phyloP scores from a whole-genome alignment of 2,797 vertebrate species.

The Synanceia verrucosa region DNA sequence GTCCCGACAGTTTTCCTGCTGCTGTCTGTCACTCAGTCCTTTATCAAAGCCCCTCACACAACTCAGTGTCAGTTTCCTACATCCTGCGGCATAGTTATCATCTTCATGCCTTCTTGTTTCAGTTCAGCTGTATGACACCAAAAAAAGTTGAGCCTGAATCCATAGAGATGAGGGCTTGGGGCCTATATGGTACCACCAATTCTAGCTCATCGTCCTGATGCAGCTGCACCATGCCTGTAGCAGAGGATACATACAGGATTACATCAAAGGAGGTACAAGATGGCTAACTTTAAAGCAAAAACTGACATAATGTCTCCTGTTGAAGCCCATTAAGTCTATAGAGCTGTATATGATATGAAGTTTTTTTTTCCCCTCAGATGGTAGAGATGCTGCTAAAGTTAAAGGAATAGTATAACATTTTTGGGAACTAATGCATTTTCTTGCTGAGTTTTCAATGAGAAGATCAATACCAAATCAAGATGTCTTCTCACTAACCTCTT shows the following conservation, averaged over 20 bases:
- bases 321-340: not conserved
- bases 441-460: not conserved
- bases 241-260: not conserved
- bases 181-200: constrained; percentile 58
- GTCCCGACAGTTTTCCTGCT: constrained; percentile 27
- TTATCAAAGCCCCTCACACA: constrained; percentile 61
- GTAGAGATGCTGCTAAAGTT: not conserved
- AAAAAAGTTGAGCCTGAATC: constrained; percentile 68
- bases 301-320: not conserved
- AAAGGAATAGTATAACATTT: not conserved
- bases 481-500: not conserved
- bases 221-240: constrained; percentile 66
- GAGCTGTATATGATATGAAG: too few species aligned
- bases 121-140: constrained; percentile 75
- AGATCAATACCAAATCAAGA: not conserved
- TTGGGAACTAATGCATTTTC: not conserved
- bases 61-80: constrained; percentile 31
- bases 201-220: constrained; percentile 60
- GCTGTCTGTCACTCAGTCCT: constrained; percentile 52
- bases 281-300: not conserved
- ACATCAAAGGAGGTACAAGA: not conserved
- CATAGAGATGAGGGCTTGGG: constrained; percentile 58
- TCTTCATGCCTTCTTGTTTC: constrained; percentile 20
- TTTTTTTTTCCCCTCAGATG: too few species aligned
- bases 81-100: constrained; percentile 51